phyloP scores from a whole-genome alignment of 2,797 vertebrate species.

The Nyctalus aviator region DNA sequence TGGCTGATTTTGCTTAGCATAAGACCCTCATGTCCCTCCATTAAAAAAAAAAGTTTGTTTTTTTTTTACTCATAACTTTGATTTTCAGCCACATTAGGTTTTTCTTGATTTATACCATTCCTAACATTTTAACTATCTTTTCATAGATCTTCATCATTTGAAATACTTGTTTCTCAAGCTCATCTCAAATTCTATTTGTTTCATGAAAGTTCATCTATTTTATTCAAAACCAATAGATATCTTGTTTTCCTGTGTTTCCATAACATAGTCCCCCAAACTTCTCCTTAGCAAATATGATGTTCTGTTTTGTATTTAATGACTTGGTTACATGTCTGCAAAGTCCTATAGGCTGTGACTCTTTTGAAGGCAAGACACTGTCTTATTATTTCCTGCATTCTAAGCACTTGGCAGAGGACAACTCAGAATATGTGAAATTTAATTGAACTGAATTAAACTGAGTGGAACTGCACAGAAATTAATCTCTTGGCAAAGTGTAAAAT shows the following conservation, averaged over 20 bases:
- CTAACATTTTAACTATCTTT: not conserved
- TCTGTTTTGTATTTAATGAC: not conserved
- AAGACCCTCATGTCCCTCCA: not conserved
- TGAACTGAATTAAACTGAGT: not conserved
- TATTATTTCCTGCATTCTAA: not conserved
- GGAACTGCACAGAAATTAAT: not conserved
- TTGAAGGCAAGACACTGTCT: not conserved
- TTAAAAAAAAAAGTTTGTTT: too few species aligned
- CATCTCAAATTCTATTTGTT: not conserved
- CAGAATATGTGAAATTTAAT: not conserved
- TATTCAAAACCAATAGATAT: not conserved
- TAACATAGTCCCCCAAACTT: not conserved
- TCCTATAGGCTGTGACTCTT: not conserved
- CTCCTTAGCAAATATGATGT: not conserved
- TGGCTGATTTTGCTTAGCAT: too few species aligned
- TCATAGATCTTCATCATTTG: not conserved
- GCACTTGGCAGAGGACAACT: not conserved
- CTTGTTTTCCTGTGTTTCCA: not conserved
- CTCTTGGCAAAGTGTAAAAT: not conserved
- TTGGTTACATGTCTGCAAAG: not conserved
- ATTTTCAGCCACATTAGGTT: not conserved
- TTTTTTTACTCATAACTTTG: not conserved
- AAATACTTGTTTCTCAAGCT: constrained; percentile 6
- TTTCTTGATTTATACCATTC: not conserved
- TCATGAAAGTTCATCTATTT: not conserved